Evolutionary conservation across 2,113 vertebrate species (phyloP).

Genomic region (Electrona antarctica): DNA sequence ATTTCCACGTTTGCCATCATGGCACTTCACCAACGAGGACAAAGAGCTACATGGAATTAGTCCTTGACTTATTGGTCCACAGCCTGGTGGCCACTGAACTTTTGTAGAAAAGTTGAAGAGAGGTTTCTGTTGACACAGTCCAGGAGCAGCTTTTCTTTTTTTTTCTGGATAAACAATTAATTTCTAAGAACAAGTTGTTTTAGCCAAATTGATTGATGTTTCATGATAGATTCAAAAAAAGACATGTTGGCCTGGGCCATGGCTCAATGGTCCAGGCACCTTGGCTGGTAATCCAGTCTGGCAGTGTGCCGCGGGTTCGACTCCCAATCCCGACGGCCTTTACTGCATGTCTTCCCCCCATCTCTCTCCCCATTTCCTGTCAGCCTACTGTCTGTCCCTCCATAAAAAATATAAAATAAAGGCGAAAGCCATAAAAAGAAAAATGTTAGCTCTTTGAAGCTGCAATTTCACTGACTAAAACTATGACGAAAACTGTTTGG

Average conservation of each 20-base stretch:
- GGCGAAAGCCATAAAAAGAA: no score
- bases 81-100: slow-evolving; percentile 58
- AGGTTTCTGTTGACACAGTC: slow-evolving; percentile 24
- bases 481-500: no score
- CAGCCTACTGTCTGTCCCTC: no score
- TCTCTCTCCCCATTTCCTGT: no score
- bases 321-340: no score
- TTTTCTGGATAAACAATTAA: slow-evolving; percentile 21
- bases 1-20: slow-evolving; percentile 28
- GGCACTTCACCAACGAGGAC: slow-evolving; percentile 16
- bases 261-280: no score
- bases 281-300: no score
- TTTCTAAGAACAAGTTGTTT: slow-evolving; percentile 43
- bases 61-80: slow-evolving; percentile 40
- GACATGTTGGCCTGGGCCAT: neutral
- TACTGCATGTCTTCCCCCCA: no score
- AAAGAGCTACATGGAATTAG: slow-evolving; percentile 17
- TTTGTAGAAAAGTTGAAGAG: slow-evolving; percentile 3
- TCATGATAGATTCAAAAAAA: slow-evolving; percentile 9
- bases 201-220: slow-evolving; percentile 33
- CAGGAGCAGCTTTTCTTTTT: slow-evolving; percentile 30
- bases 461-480: no score
- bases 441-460: no score
- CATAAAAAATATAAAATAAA: no score
- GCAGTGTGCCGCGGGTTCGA: no score